Base-by-base conservation (phyloP, 2,113 vertebrate genomes). In the Antechinus flavipes region DNA sequence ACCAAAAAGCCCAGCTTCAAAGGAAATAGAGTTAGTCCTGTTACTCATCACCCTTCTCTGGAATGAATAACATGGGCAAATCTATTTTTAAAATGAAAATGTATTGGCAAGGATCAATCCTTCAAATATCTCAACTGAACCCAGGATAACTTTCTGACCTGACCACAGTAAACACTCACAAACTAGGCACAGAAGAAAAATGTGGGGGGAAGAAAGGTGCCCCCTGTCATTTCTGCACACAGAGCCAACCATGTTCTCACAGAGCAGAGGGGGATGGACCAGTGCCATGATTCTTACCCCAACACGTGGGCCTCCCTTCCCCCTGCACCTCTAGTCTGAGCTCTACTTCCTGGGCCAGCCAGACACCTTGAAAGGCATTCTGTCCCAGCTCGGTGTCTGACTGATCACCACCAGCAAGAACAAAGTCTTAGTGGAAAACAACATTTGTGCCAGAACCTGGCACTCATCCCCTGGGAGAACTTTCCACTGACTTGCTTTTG, bases 111-210 rank as follows among this genome's bases (percentile, higher is more conserved):
- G 61, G 93, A 96, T 61, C 92, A 95, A 93, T 90, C 49, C 97
- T 97, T 97, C 25, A 97, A 98, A 97, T 97, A 97, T 93, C 98
- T 97, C 92, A 96, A 96, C 90, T 98, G 91, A 97, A 98, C 97
- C 94, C 96, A 95, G 94, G 95, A 98, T 95, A 93, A 95, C 93
- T 97, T 98, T 97, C 95, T 97, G 53, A 94, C 55, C 84, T 91
- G 68, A 92, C 19, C 47, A 52, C 25, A 55, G 92, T 92, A 84
- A 23, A 19, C n/a, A 84, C n/a, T 84, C 4, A 6, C n/a, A 84
- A 84, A 22, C 35, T 16, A 30, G 27, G 56, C 91, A 68, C 19
- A 30, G 91, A 61, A 95, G 92, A 50, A 14, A 52, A 93, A 90
- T 84, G 12, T n/a, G 46, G 10, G 46, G 52, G 19, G 47, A 91